Conservation (phyloP, 2,113 vertebrate genomes). For the Erythrocebus patas region DNA sequence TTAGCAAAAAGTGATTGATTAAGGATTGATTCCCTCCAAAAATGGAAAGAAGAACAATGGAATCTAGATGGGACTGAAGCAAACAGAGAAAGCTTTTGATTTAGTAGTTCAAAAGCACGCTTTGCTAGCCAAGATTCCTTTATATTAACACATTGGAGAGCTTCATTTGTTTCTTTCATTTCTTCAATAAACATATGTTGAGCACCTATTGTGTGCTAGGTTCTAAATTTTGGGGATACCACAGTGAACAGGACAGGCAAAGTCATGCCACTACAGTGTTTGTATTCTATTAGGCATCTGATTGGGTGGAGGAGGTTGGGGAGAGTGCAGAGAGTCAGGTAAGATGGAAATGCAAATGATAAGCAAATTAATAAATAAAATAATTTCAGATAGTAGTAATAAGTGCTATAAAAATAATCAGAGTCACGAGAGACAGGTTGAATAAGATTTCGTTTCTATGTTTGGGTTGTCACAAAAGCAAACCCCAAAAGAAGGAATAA, state of each 20-base stretch:
- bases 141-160: background rate
- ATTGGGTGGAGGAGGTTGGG: background rate
- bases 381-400: background rate
- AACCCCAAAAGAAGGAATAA: background rate
- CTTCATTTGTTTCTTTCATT: background rate
- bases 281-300: fast-evolving
- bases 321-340: fast-evolving
- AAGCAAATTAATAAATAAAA: background rate
- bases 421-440: background rate
- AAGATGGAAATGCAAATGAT: background rate
- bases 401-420: background rate
- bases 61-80: background rate
- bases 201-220: background rate
- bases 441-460: background rate
- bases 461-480: background rate
- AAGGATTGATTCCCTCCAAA: background rate
- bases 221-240: background rate
- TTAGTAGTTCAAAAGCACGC: background rate
- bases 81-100: background rate
- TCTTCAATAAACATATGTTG: background rate
- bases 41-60: background rate
- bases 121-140: background rate
- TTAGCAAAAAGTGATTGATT: background rate
- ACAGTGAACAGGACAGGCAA: background rate
- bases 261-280: too few species aligned